Percentiles rank a stretch among this genome's conserved stretches.
These are phyloP conservation scores for Branchinecta sandiegonensis DNA, from an alignment of 2,888 invertebrate genomes.

Conservation along the genomic window DNA sequence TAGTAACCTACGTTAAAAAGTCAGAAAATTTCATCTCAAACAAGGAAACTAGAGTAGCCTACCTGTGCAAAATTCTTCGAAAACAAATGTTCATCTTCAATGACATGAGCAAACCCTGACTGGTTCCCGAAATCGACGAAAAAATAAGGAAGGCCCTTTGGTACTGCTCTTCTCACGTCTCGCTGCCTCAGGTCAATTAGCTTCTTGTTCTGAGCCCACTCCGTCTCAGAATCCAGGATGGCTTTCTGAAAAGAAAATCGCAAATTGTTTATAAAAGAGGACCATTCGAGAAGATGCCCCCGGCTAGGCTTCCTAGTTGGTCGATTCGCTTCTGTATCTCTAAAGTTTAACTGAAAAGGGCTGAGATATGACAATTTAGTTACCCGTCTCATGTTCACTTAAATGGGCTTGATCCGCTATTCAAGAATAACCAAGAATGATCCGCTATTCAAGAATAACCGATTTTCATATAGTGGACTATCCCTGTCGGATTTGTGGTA, in stretches of 20 bases:
- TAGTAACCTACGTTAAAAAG: too few relatives aligned
- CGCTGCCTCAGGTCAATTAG: slow-evolving; percentile 53
- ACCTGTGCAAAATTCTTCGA: slow-evolving; percentile 80
- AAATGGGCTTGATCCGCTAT: too few relatives aligned
- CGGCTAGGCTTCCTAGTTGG: neutral
- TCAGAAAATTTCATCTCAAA: too few relatives aligned
- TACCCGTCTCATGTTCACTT: too few relatives aligned
- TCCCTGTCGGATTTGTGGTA: too few relatives aligned
- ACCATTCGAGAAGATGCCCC: too few relatives aligned
- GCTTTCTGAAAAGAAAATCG: slow-evolving; percentile 51
- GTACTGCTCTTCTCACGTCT: slow-evolving; percentile 63
- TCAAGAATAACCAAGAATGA: too few relatives aligned
- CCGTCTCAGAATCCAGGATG: slow-evolving; percentile 79
- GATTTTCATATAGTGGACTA: too few relatives aligned
- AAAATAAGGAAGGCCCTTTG: slow-evolving; percentile 89
- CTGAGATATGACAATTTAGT: too few relatives aligned
- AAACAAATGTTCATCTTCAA: slow-evolving; percentile 79
- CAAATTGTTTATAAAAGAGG: neutral
- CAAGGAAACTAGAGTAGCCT: slow-evolving; percentile 22
- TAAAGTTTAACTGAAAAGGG: too few relatives aligned
- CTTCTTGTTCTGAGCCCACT: slow-evolving; percentile 93
- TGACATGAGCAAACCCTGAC: slow-evolving; percentile 84
- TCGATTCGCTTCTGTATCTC: neutral
- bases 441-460: too few relatives aligned
- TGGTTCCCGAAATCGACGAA: slow-evolving; percentile 82